phyloP scores from a whole-genome alignment of 2,113 vertebrate species.

The Manacus vitellinus region DNA sequence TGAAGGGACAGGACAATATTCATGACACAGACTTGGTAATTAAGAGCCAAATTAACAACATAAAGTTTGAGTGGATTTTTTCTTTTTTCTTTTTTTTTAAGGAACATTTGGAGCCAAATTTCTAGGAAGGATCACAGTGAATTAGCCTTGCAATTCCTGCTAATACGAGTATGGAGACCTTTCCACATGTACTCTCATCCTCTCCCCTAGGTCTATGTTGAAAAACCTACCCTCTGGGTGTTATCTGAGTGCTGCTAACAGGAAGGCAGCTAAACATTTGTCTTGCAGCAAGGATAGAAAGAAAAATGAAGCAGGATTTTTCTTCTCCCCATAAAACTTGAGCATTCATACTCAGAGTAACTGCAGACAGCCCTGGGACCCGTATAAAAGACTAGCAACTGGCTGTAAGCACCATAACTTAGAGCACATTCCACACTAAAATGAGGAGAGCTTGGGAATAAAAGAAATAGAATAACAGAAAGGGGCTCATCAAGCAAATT shows the following conservation, averaged over 20 bases:
- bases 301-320: constrained; percentile 17
- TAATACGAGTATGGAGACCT: not conserved
- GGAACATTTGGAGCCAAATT: not conserved
- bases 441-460: constrained; percentile 2
- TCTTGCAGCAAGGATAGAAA: constrained; percentile 30
- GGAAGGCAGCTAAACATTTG: constrained; percentile 24
- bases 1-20: not conserved
- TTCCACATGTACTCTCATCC: not conserved
- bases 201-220: not conserved
- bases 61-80: not conserved
- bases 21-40: not conserved
- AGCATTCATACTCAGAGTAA: not conserved
- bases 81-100: not conserved
- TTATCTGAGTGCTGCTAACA: constrained; percentile 33
- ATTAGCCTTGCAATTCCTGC: not conserved
- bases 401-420: not conserved
- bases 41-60: not conserved
- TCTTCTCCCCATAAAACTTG: constrained; percentile 14
- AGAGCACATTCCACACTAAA: not conserved
- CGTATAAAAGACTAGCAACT: constrained; percentile 37
- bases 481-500: not conserved
- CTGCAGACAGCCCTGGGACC: constrained; percentile 25
- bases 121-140: not conserved
- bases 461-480: constrained; percentile 18
- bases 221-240: not conserved